Percentiles rank a stretch among this genome's conserved stretches.
phyloP scores from a whole-genome alignment of 2,888 invertebrate species.

The Dascillus cervinus region DNA sequence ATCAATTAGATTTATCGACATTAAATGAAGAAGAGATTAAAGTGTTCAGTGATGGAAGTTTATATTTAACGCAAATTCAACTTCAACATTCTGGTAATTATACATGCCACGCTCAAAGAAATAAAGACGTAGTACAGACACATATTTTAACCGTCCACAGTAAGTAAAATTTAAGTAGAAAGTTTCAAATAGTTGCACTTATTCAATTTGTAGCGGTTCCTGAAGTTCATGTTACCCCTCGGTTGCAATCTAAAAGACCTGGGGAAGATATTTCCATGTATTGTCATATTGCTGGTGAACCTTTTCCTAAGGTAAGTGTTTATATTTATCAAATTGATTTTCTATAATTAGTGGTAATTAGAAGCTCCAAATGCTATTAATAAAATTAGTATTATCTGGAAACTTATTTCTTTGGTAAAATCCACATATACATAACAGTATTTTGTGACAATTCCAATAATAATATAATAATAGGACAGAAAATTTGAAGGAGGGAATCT shows the following conservation, averaged over 20 bases:
- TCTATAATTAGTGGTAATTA: too few relatives aligned
- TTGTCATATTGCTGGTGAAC: conserved; percentile 68
- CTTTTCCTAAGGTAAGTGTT: conserved; percentile 51
- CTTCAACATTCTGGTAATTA: conserved; percentile 70
- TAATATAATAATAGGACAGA: too few relatives aligned
- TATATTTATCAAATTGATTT: too few relatives aligned
- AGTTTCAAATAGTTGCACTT: not conserved
- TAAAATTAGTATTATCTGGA: too few relatives aligned
- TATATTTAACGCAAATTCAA: conserved; percentile 65
- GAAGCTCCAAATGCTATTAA: too few relatives aligned
- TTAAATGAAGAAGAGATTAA: conserved; percentile 55
- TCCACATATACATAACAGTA: too few relatives aligned
- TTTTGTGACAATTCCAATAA: too few relatives aligned
- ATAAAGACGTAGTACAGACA: conserved; percentile 65
- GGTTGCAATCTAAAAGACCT: conserved; percentile 58
- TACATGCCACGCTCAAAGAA: conserved; percentile 65
- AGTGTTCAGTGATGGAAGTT: conserved; percentile 66
- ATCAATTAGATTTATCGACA: conserved; percentile 55
- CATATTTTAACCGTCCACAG: conserved; percentile 67
- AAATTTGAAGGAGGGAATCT: too few relatives aligned
- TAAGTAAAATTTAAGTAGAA: conserved; percentile 47
- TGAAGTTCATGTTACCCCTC: conserved; percentile 63
- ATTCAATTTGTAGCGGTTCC: conserved; percentile 58
- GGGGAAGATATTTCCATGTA: conserved; percentile 61
- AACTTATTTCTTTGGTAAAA: too few relatives aligned